Conservation (phyloP, 2,797 vertebrate species). For the Okamejei kenojei region DNA sequence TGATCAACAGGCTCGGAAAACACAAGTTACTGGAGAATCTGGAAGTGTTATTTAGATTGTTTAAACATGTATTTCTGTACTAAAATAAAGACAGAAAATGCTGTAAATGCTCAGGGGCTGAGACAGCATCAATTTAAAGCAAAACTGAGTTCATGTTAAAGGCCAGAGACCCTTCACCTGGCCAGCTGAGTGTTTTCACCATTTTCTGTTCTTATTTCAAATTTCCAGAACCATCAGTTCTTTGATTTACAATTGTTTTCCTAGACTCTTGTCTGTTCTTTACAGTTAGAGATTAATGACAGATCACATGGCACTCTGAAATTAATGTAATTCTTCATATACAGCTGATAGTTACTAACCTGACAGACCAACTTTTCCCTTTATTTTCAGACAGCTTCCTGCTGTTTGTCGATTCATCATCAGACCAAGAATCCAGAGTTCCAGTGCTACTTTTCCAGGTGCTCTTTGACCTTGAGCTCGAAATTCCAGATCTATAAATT, state of each 20-base stretch:
- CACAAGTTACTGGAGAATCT: neutral
- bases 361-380: slow-evolving; percentile 70
- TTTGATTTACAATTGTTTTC: too few relatives aligned
- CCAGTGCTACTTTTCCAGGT: slow-evolving; percentile 43
- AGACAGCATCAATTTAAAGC: too few relatives aligned
- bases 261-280: too few relatives aligned
- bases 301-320: neutral
- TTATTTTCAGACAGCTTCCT: slow-evolving; percentile 40
- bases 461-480: slow-evolving; percentile 42
- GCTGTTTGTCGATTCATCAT: slow-evolving; percentile 43
- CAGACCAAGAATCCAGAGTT: slow-evolving; percentile 37
- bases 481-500: slow-evolving; percentile 40
- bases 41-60: neutral
- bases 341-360: slow-evolving; percentile 55
- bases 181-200: too few relatives aligned
- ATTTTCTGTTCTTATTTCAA: too few relatives aligned
- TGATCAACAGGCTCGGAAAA: neutral
- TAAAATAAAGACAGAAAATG: too few relatives aligned
- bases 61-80: neutral
- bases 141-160: too few relatives aligned
- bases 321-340: neutral
- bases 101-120: too few relatives aligned
- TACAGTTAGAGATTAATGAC: neutral
- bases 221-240: too few relatives aligned
- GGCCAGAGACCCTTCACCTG: too few relatives aligned